Evolutionary conservation across 2,888 invertebrate genomes (phyloP).

Genomic region (Biston betularia): DNA sequence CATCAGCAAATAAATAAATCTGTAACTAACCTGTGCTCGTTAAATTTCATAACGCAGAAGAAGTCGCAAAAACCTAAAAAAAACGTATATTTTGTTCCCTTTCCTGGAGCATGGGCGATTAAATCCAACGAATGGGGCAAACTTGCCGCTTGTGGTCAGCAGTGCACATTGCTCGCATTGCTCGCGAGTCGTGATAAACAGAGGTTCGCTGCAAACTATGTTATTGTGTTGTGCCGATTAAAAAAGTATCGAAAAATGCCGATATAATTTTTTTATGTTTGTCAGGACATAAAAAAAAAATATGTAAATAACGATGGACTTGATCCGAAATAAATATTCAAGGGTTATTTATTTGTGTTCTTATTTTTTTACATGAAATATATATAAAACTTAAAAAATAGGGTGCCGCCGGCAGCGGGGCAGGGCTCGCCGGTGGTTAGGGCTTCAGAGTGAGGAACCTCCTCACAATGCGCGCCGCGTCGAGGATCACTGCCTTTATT

Average conservation of each 20-base stretch:
- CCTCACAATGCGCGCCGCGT: too few species aligned
- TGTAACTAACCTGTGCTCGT: slow-evolving; percentile 16
- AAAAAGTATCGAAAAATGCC: neutral
- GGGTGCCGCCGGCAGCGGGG: too few species aligned
- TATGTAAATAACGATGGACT: too few species aligned
- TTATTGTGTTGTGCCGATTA: neutral
- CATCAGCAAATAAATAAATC: slow-evolving; percentile 22
- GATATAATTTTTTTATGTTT: neutral
- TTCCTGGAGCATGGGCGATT: slow-evolving; percentile 47
- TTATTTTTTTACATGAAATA: too few species aligned
- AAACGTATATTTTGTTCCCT: slow-evolving; percentile 33
- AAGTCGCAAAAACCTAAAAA: slow-evolving; percentile 31
- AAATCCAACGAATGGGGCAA: slow-evolving; percentile 53
- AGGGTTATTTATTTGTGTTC: too few species aligned
- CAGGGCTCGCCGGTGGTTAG: too few species aligned
- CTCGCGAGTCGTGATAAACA: slow-evolving; percentile 52
- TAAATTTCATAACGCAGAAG: slow-evolving; percentile 36
- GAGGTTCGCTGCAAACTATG: slow-evolving; percentile 34
- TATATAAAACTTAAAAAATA: too few species aligned
- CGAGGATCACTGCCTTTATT: too few species aligned
- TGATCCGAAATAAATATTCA: too few species aligned
- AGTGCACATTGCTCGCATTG: slow-evolving; percentile 47
- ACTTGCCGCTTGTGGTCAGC: slow-evolving; percentile 53
- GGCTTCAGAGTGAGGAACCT: too few species aligned
- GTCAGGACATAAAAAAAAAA: too few species aligned